Percentiles rank a stretch among this genome's conserved stretches.
Conservation (phyloP, 1,140 invertebrate genomes). For the Drosophila quadrilineata region DNA sequence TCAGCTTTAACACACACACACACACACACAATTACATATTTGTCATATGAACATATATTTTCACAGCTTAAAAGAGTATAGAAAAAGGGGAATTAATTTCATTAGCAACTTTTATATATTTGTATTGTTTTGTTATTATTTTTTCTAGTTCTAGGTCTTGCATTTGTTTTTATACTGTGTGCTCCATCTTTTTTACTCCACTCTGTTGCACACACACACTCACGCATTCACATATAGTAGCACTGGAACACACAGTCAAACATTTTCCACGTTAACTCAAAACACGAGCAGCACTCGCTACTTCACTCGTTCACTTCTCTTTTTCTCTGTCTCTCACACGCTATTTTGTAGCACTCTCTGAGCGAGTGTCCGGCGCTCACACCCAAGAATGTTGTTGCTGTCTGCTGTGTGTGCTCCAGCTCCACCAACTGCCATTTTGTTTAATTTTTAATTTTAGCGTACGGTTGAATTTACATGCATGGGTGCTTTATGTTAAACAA, state of each 20-base stretch:
- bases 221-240: neutral
- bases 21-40: conserved; percentile 27
- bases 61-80: conserved; percentile 36
- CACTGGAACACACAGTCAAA: conserved; percentile 22
- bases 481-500: conserved; percentile 28
- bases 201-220: conserved; percentile 27
- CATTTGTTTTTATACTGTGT: conserved; percentile 46
- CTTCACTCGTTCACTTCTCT: conserved; percentile 34
- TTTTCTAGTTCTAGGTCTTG: conserved; percentile 11
- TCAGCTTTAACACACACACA: conserved; percentile 18
- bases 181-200: conserved; percentile 48
- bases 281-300: conserved; percentile 40
- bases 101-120: conserved; percentile 6
- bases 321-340: conserved; percentile 8
- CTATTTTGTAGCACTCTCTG: conserved; percentile 9
- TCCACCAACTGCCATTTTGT: conserved; percentile 54
- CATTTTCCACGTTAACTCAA: conserved; percentile 47
- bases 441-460: conserved; percentile 52
- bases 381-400: conserved; percentile 44
- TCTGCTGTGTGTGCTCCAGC: too few relatives aligned
- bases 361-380: conserved; percentile 45
- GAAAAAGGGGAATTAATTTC: conserved; percentile 1
- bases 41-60: conserved; percentile 29
- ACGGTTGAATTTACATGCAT: conserved; percentile 41
- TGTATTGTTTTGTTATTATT: conserved; percentile 2